phyloP scores from a whole-genome alignment of 2,797 vertebrate genomes.

The Tangara arthus region DNA sequence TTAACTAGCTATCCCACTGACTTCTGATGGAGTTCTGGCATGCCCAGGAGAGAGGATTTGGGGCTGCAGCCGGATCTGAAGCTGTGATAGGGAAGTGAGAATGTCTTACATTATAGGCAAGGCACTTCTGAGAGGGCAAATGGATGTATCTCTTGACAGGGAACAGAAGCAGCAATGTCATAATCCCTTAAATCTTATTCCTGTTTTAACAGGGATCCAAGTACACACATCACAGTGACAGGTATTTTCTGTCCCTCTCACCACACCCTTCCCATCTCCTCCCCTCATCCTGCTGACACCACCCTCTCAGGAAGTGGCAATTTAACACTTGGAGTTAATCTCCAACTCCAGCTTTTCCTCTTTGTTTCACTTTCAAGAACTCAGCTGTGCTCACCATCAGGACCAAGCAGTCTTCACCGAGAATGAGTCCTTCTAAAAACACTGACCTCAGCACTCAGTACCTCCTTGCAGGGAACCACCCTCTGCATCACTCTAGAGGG shows the following conservation, averaged over 20 bases:
- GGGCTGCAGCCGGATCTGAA: background rate
- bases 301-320: background rate
- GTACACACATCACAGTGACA: background rate
- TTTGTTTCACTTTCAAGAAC: background rate
- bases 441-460: background rate
- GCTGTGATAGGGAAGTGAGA: background rate
- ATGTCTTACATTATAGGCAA: background rate
- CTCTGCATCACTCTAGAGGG: background rate
- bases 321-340: background rate
- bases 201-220: background rate
- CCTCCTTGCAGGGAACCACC: background rate
- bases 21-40: background rate
- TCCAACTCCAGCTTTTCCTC: background rate
- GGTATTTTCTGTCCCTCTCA: background rate
- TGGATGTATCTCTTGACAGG: accelerated
- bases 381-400: background rate
- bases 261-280: background rate
- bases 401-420: accelerated
- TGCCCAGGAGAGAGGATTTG: background rate
- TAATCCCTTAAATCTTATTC: background rate
- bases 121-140: background rate
- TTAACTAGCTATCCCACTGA: background rate
- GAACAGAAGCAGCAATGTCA: background rate
- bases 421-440: background rate
- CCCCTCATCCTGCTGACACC: background rate